Evolutionary conservation across 2,888 invertebrate genomes (phyloP), one percentile per base, ranked within the genome.

Genomic region (Leptopilina syphax): DNA sequence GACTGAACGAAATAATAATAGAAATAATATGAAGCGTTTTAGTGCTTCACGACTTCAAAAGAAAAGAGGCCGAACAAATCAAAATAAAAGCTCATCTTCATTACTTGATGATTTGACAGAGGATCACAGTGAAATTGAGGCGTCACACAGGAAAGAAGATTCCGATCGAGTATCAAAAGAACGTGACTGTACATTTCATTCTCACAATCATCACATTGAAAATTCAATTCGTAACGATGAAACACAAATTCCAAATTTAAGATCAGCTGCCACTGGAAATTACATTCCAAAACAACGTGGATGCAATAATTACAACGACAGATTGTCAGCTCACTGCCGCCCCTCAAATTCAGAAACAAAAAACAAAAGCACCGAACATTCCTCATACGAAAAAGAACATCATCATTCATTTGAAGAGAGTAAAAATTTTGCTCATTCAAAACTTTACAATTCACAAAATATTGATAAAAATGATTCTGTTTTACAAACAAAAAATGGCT

Each of bases 1-100:
- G 86, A 90, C 86, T 87, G 87, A 87, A 85, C 87, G 82, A 84
- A 87, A 84, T 81, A 87, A 85, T 85, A 86, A 84, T 80, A 85
- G 83, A 82, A 87, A 84, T 84, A 85, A 85, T 80, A 82, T 85
- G 50, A 89, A 88, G 83, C 90, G 90, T 80, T 85, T 91, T 80
- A 88, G 91, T 85, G 88, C 91, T 79, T 91, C 92, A 83, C 90
- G 90, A 81, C 87, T 91, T 73, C 90, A 90, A 79, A 91, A 91
- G 81, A 73, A 73, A 73, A 27, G 27, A 8, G 67, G 67, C 24
- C 67, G 67, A 24, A 77, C 65, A 41, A 18, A 54, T 41, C 79
- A 80, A 3, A 54, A 73, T 27, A 73, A 73, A 50, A 54, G 73
- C n/a, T 73, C 57, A 4, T 73, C 73, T 57, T 73, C 73, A 34